phyloP scores from a whole-genome alignment of 2,797 vertebrate genomes.

The Argyrosomus regius region DNA sequence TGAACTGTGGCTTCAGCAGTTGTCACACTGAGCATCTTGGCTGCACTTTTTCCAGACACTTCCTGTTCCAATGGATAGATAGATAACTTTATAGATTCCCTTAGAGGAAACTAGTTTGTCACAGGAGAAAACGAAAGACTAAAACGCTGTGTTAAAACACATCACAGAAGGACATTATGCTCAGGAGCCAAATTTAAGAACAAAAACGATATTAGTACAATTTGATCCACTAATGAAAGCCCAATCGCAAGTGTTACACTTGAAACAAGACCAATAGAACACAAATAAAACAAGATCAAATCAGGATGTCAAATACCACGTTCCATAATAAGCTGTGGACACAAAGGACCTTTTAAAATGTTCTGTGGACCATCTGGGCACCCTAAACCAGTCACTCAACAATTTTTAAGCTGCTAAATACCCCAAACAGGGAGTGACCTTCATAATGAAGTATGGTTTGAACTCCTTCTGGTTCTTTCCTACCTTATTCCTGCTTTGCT shows the following conservation, averaged over 20 bases:
- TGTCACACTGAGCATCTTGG: background rate
- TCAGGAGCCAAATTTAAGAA: background rate
- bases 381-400: conserved; percentile 4
- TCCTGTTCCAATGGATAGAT: background rate
- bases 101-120: background rate
- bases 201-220: background rate
- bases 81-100: background rate
- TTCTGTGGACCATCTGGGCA: conserved; percentile 7
- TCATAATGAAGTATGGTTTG: background rate
- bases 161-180: background rate
- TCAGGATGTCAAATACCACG: background rate
- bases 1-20: background rate
- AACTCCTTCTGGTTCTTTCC: background rate
- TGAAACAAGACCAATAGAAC: background rate
- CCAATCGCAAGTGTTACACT: background rate
- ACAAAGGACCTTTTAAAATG: conserved; percentile 12
- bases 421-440: conserved; percentile 20
- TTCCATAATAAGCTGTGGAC: background rate
- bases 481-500: background rate
- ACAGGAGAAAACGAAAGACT: background rate
- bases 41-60: background rate
- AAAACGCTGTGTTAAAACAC: background rate
- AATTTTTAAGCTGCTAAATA: conserved; percentile 10
- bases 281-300: conserved; percentile 8
- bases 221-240: background rate